A percentile compares a stretch with the other conserved stretches of the same genome.
Evolutionary conservation across 2,797 vertebrate genomes (phyloP).

Genomic region (Gouania willdenowi): DNA sequence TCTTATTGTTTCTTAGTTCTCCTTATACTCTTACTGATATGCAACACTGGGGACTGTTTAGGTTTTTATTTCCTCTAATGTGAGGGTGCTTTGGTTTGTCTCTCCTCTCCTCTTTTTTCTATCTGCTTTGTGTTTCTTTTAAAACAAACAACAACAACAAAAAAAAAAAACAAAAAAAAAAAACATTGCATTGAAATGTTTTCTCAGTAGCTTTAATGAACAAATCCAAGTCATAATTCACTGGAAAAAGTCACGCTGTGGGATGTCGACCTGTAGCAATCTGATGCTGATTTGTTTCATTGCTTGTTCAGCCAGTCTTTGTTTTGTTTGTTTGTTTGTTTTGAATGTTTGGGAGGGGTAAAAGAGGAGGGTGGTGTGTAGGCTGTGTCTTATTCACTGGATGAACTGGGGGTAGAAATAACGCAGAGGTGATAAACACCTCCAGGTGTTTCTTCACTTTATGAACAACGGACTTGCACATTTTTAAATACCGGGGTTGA

Average conservation of each 20-base stretch:
- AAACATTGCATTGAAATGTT: conserved; percentile 78
- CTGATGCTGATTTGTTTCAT: conserved; percentile 52
- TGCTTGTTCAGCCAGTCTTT: conserved; percentile 23
- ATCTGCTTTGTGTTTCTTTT: conserved; percentile 64
- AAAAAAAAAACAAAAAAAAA: too few species aligned
- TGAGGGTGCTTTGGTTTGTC: too few species aligned
- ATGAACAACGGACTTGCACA: conserved; percentile 94
- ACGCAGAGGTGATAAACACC: conserved; percentile 90
- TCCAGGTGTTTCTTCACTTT: conserved; percentile 91
- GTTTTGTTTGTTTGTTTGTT: background rate
- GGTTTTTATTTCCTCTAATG: too few species aligned
- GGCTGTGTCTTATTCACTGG: conserved; percentile 79
- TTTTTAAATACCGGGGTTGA: conserved; percentile 93
- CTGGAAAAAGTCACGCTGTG: conserved; percentile 86
- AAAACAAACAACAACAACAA: conserved; percentile 75
- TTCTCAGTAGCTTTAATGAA: conserved; percentile 90
- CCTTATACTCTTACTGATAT: too few species aligned
- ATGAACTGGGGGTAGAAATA: conserved; percentile 92
- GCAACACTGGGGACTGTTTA: too few species aligned
- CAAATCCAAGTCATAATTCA: conserved; percentile 83
- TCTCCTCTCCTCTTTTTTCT: too few species aligned
- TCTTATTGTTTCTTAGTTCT: background rate
- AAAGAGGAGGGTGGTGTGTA: background rate
- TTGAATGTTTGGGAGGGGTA: background rate
- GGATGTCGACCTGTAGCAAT: conserved; percentile 80